phyloP scores from a whole-genome alignment of 2,797 vertebrate genomes.

The Benthosema pterotum region DNA sequence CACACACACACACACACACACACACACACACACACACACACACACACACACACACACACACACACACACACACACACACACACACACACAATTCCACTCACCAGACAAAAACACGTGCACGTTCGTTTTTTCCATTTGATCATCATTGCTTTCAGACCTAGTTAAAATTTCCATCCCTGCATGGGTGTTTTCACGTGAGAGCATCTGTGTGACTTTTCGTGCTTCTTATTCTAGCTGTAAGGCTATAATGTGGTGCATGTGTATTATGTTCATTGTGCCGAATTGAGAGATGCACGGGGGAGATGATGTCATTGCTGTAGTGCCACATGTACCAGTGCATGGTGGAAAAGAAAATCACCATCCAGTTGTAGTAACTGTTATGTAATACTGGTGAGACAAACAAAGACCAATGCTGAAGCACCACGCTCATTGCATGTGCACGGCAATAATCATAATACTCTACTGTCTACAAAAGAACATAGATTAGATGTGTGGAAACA shows the following conservation, averaged over 20 bases:
- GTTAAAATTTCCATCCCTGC: constrained; percentile 8
- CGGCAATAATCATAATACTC: constrained; percentile 9
- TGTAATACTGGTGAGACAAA: constrained; percentile 64
- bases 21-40: constrained; percentile 9
- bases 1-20: neutral
- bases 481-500: constrained; percentile 41
- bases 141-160: constrained; percentile 33
- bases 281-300: constrained; percentile 41
- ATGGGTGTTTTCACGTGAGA: constrained; percentile 51
- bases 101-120: constrained; percentile 31
- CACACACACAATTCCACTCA: constrained; percentile 36
- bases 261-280: constrained; percentile 30
- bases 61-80: neutral
- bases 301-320: constrained; percentile 82
- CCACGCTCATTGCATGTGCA: constrained; percentile 36
- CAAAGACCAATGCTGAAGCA: constrained; percentile 54
- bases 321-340: constrained; percentile 66
- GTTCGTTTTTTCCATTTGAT: constrained; percentile 28
- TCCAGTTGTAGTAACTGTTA: constrained; percentile 77
- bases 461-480: neutral
- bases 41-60: constrained; percentile 32
- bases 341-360: constrained; percentile 52
- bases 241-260: constrained; percentile 53
- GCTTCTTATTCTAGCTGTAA: constrained; percentile 24
- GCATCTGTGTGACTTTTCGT: constrained; percentile 26